These are phyloP conservation scores for Hippoglossus stenolepis DNA, from an alignment of 2,113 vertebrate species.

Conservation along the genomic window DNA sequence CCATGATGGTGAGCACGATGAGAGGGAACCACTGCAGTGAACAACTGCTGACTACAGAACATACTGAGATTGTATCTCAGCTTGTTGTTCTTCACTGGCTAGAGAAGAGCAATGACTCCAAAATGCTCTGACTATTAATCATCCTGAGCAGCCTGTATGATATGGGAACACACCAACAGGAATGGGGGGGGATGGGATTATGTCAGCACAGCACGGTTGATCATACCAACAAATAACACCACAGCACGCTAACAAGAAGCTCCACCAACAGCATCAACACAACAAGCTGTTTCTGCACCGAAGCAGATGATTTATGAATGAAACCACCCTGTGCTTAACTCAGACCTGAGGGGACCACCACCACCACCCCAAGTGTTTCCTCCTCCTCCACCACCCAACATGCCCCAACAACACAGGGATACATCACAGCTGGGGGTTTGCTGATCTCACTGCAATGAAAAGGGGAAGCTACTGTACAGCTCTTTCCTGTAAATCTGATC, in stretches of 20 bases:
- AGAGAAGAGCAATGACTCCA: constrained; percentile 68
- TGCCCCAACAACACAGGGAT: constrained; percentile 41
- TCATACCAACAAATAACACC: constrained; percentile 54
- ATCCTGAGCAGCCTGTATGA: constrained; percentile 63
- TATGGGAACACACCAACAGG: constrained; percentile 56
- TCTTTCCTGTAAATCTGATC: constrained; percentile 1
- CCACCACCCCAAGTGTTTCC: constrained; percentile 13
- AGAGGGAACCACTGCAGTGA: constrained; percentile 34
- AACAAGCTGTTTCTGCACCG: constrained; percentile 3
- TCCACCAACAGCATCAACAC: constrained; percentile 29
- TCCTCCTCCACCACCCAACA: constrained; percentile 32
- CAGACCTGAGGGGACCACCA: constrained; percentile 31
- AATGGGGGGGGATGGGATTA: constrained; percentile 50
- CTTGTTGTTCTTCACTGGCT: constrained; percentile 54
- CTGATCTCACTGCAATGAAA: constrained; percentile 29
- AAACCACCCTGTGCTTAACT: constrained; percentile 35
- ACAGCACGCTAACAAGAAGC: neutral
- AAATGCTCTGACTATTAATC: constrained; percentile 74
- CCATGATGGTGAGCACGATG: constrained; percentile 2
- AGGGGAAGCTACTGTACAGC: constrained; percentile 8
- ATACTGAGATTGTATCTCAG: constrained; percentile 67
- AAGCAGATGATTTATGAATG: constrained; percentile 37
- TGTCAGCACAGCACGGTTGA: constrained; percentile 42
- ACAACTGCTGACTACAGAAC: constrained; percentile 68
- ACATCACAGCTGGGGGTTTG: constrained; percentile 19